Base-by-base conservation (phyloP, 2,113 vertebrate genomes). In the Poeciliopsis prolifica region DNA sequence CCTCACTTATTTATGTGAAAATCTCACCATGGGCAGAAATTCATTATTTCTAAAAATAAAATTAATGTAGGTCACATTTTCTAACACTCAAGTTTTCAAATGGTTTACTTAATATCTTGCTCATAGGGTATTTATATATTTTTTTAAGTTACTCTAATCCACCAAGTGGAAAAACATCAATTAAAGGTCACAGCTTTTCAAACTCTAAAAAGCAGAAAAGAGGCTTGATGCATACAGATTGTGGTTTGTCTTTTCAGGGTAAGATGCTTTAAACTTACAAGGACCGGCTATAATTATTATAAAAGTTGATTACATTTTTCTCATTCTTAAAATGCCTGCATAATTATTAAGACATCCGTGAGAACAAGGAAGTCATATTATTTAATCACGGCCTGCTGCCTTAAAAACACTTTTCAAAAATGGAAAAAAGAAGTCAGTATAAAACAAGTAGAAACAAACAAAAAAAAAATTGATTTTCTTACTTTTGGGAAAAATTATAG, bases 111-210 rank as follows among this genome's bases (percentile, higher is more conserved):
- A 71, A 14, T 19, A 11, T 19, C 44, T 4, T 24, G 17, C 17
- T 22, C 35, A 24, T 26, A 2, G 1, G 72, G 29, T 29, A 2
- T 67, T 35, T 76, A 65, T 66, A 72, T 66, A 42, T 35, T 75
- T 68, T 66, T 54, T 35, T 75, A 64, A 65, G 72, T 68, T 58
- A 65, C 67, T 44, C 44, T 70, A 63, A 75, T 72, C 71, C 64
- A 35, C n/a, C 54, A 67, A 77, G 74, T 24, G 64, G 28, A 29
- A 24, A 65, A 29, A 37, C 26, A 67, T 42, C 48, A 74, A 77
- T 70, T 79, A 87, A 81, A 87, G 35, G 72, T 84, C 63, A 78
- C 28, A 48, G 19, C 65, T 61, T 62, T 35, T 83, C 61, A 70
- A 73, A 64, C 76, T 70, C 66, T 73, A 24, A 76, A 78, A 78